A percentile compares a stretch with the other conserved stretches of the same genome.
phyloP scores from a whole-genome alignment of 2,888 invertebrate genomes.

The Papilio gigon region DNA sequence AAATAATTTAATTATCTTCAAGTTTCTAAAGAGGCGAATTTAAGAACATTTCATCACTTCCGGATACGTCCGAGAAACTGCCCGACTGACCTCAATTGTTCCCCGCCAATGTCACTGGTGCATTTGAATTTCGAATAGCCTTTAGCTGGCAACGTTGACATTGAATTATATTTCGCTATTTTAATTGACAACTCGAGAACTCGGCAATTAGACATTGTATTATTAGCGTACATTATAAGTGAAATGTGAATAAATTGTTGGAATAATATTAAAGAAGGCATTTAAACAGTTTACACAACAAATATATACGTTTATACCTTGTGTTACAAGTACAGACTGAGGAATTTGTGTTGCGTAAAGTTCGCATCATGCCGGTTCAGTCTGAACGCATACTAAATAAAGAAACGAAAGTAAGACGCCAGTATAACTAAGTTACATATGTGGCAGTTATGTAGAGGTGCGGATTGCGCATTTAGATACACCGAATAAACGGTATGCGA shows the following conservation, averaged over 20 bases:
- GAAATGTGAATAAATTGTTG: neutral
- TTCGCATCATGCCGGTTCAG: constrained; percentile 22
- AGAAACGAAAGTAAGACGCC: constrained; percentile 39
- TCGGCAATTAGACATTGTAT: neutral
- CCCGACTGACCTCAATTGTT: constrained; percentile 43
- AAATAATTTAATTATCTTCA: constrained; percentile 10
- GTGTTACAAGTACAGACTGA: neutral
- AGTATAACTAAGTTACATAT: constrained; percentile 27
- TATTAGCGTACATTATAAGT: neutral
- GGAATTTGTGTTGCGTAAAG: constrained; percentile 37
- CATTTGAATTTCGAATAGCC: constrained; percentile 40
- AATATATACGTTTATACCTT: constrained; percentile 13
- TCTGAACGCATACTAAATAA: constrained; percentile 35
- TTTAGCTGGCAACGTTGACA: constrained; percentile 27
- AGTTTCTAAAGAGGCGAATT: constrained; percentile 7
- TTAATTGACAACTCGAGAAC: constrained; percentile 9
- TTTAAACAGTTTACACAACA: neutral
- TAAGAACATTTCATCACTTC: constrained; percentile 30
- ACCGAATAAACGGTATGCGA: constrained; percentile 53
- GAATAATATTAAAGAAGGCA: neutral
- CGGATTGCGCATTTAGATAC: constrained; percentile 51
- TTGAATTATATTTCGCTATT: constrained; percentile 24
- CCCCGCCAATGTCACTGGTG: constrained; percentile 40
- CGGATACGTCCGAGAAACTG: constrained; percentile 41
- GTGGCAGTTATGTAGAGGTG: constrained; percentile 34